Evolutionary conservation across 2,797 vertebrate genomes (phyloP), one percentile per base, ranked within the genome.

Genomic region (Coilia nasus): DNA sequence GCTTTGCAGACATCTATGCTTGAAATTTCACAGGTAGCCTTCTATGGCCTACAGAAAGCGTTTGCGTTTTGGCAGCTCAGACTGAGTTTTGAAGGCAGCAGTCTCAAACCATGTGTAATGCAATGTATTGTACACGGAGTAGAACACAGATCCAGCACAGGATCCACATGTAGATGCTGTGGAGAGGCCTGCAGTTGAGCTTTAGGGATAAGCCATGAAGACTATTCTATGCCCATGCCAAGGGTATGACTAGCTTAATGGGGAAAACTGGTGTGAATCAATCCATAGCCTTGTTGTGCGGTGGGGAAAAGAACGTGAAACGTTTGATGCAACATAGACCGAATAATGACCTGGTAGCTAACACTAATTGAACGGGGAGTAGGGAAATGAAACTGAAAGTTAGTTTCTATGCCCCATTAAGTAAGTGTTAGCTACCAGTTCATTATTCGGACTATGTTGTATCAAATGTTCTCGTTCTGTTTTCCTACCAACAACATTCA

Each of bases 1-100:
- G 67, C 67, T 75, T 75, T 75, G 67, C 67, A 35, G 67, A 75
- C 67, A 75, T 75, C 67, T 75, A 75, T 75, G 67, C 67, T 75
- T 75, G 67, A 41, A 75, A 75, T 75, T 41, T 35, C 31, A 75
- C 67, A 75, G 67, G 67, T 75, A 75, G 28, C 19, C 28, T 75
- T 75, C 67, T 75, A 35, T 75, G 25, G 67, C 28, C 67, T 75
- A 75, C 17, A 35, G 31, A 75, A 75, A 75, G 67, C 67, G 50
- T 75, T 35, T 75, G 67, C 67, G 17, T 75, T 75, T 75, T 75
- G 67, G 67, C 28, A 28, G 67, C 67, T 71, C 67, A 71, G 67
- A 71, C 31, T 71, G 28, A 71, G 28, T 17, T 75, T 75, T 35
- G 28, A 28, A 75, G 67, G 67, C 28, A 35, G 67, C 67, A 35